Base-by-base conservation (phyloP, 2,113 vertebrate species). In the Phycodurus eques region DNA sequence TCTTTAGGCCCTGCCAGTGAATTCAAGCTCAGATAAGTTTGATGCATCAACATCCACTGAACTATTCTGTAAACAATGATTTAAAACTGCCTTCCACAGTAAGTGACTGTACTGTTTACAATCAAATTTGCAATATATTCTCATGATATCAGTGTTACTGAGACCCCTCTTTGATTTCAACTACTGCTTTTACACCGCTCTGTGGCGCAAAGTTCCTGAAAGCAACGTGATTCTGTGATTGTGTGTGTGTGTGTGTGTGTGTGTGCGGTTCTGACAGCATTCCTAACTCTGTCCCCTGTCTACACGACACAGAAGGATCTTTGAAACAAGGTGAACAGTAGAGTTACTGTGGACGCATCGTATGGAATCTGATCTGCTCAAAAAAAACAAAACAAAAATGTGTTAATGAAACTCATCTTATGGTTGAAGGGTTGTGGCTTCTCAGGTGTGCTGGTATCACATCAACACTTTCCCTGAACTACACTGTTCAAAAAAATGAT, bases 1-100 rank as follows among this genome's bases (percentile, higher is more conserved):
- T 90, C 84, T 88, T 90, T 89, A 80, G 83, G 67, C 89, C 77
- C 80, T 79, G 81, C 77, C 76, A 69, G 74, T 78, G 63, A 68
- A 69, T 79, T 84, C 74, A 76, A 85, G 70, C 81, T 82, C 0
- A 39, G 56, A 72, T 22, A 75, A 0, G 22, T 75, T 39, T 59
- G 13, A 74, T 76, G 14, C 59, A 62, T 66, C 69, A 22, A 78
- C 78, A 79, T 14, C 31, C 19, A n/a, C 27, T 63, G 22, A 82
- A 75, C 22, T 74, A 65, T 69, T 73, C 65, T 83, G 80, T 88
- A 89, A 89, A 89, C 83, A 83, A 78, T 71, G 7, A 14, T 78
- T 68, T 65, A 56, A 44, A 53, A 20, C 11, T 74, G 68, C 27
- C 42, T 17, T 76, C 77, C 74, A 81, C 68, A 70, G 72, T 80